These are phyloP conservation scores for Pemphigus obesinymphae DNA, from an alignment of 1,140 invertebrate species.

Conservation along the genomic window DNA sequence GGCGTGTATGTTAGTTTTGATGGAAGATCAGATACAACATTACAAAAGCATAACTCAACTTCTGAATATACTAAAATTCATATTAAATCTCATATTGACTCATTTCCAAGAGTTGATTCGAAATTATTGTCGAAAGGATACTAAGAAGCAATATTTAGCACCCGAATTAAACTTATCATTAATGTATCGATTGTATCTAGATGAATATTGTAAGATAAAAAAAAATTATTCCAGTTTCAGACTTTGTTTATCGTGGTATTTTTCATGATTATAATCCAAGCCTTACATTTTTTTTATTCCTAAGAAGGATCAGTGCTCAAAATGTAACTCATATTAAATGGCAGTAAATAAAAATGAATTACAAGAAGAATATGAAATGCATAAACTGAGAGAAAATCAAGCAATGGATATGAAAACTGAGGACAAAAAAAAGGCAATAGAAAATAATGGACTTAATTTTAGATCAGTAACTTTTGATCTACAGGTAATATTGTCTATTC, in stretches of 20 bases:
- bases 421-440: conserved; percentile 44
- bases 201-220: conserved; percentile 5
- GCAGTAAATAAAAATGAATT: conserved; percentile 43
- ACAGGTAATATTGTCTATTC: conserved; percentile 46
- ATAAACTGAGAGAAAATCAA: conserved; percentile 45
- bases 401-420: conserved; percentile 43
- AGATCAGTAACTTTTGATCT: conserved; percentile 47
- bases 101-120: conserved; percentile 34
- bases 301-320: conserved; percentile 47
- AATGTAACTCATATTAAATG: conserved; percentile 44
- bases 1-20: neutral
- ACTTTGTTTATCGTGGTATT: conserved; percentile 32
- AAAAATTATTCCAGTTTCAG: conserved; percentile 7
- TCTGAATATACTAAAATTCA: neutral
- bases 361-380: conserved; percentile 43
- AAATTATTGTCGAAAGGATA: conserved; percentile 29
- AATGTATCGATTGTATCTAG: conserved; percentile 34
- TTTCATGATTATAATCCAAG: conserved; percentile 28
- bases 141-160: conserved; percentile 23
- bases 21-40: neutral
- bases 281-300: conserved; percentile 46
- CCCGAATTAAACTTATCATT: conserved; percentile 10
- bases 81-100: conserved; percentile 22
- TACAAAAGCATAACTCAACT: conserved; percentile 3
- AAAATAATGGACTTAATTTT: conserved; percentile 40